Conservation (phyloP, 2,797 vertebrate species). For the Hapalemur alaotrensis region DNA sequence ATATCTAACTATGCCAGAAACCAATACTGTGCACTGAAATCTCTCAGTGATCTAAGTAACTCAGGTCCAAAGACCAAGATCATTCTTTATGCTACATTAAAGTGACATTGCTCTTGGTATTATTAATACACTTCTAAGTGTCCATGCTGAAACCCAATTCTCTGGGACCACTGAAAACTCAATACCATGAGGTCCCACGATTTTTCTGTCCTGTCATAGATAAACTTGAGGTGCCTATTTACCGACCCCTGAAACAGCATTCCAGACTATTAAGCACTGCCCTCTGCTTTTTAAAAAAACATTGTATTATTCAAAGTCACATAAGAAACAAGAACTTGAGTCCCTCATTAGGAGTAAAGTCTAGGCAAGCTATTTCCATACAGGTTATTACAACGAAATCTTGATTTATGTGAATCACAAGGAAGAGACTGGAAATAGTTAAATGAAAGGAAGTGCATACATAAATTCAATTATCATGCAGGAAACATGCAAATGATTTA, state of each 20-base stretch:
- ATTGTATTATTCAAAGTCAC: conserved; percentile 42
- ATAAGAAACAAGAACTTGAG: conserved; percentile 24
- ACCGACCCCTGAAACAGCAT: conserved; percentile 68
- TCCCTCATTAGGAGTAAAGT: conserved; percentile 18
- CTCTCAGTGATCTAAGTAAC: conserved; percentile 64
- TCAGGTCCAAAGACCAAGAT: conserved; percentile 67
- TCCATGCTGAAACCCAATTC: conserved; percentile 76
- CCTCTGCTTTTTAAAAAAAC: conserved; percentile 45
- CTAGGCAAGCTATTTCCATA: conserved; percentile 65
- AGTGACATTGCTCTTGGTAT: conserved; percentile 54
- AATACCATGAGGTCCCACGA: conserved; percentile 72
- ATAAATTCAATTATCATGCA: conserved; percentile 88
- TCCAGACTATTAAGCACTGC: conserved; percentile 48
- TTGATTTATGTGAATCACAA: conserved; percentile 79
- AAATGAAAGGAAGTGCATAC: conserved; percentile 86
- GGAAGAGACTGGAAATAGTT: conserved; percentile 85
- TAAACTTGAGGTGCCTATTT: conserved; percentile 70
- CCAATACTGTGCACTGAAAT: conserved; percentile 36
- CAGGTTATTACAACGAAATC: conserved; percentile 46
- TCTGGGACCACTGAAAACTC: conserved; percentile 77
- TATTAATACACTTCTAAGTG: conserved; percentile 73
- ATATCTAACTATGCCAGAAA: conserved; percentile 70
- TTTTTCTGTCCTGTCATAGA: conserved; percentile 72
- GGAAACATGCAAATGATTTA: conserved; percentile 89
- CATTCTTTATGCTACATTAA: conserved; percentile 68